Percentiles rank a stretch among this genome's conserved stretches.
These are phyloP conservation scores for Ips typographus DNA, from an alignment of 1,140 invertebrate genomes.

Conservation along the genomic window DNA sequence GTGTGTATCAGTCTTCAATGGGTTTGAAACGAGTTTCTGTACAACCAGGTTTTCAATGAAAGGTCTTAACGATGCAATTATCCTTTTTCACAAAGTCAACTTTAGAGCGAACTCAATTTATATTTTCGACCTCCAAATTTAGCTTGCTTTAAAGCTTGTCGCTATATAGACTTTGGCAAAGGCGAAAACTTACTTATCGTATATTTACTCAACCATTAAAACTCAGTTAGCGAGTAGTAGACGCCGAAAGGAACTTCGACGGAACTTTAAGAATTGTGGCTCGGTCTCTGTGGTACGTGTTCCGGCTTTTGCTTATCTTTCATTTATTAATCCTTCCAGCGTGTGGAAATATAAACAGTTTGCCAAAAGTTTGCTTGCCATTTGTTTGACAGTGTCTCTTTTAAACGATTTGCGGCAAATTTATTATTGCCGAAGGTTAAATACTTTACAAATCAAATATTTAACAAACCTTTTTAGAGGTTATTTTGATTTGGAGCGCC, in stretches of 20 bases:
- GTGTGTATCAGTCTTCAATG: too few relatives aligned
- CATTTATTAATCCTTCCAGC: conserved; percentile 30
- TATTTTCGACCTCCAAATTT: conserved; percentile 20
- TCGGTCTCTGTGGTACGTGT: conserved; percentile 32
- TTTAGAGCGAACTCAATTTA: conserved; percentile 9
- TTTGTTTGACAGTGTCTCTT: too few relatives aligned
- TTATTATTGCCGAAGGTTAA: too few relatives aligned
- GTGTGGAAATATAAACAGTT: conserved; percentile 24
- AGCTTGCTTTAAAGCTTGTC: conserved; percentile 7
- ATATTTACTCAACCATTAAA: conserved; percentile 35
- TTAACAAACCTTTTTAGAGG: too few relatives aligned
- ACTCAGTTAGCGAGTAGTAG: conserved; percentile 31
- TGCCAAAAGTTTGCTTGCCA: not conserved
- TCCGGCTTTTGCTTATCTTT: conserved; percentile 33
- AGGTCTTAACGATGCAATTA: conserved; percentile 15
- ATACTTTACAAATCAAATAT: too few relatives aligned
- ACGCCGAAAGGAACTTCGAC: conserved; percentile 17
- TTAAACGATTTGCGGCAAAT: too few relatives aligned
- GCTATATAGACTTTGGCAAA: conserved; percentile 20
- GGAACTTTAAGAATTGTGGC: conserved; percentile 29
- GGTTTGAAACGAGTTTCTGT: not conserved
- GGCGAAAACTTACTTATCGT: conserved; percentile 33
- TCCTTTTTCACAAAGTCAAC: not conserved
- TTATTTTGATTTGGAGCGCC: too few relatives aligned
- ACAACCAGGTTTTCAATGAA: conserved; percentile 1